Conservation (phyloP, 2,113 vertebrate species). For the Stigmatopora nigra region DNA sequence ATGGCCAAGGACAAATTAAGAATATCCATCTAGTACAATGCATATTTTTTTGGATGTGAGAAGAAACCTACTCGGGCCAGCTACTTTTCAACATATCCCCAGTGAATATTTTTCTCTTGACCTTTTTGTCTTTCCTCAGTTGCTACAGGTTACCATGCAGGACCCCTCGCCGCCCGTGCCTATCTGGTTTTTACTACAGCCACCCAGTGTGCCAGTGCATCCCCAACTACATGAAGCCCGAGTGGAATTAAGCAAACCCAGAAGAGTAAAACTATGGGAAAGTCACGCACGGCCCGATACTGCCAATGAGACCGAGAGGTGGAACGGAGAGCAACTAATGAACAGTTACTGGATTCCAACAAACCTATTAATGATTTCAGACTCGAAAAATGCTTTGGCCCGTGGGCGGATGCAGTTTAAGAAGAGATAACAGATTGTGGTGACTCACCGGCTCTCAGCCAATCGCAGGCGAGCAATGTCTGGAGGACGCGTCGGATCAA, state of each 20-base stretch:
- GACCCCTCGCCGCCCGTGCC: slow-evolving; percentile 47
- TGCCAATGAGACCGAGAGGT: background rate
- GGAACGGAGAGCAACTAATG: slow-evolving; percentile 12
- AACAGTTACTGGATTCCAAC: slow-evolving; percentile 21
- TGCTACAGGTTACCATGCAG: slow-evolving; percentile 67
- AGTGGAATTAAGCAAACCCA: slow-evolving; percentile 49
- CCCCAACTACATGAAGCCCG: slow-evolving; percentile 61
- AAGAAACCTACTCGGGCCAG: too few relatives aligned
- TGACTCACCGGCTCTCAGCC: slow-evolving; percentile 13
- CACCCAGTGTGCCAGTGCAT: slow-evolving; percentile 66
- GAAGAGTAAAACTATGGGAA: background rate
- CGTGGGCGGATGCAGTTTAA: slow-evolving; percentile 5
- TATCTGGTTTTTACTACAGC: slow-evolving; percentile 58
- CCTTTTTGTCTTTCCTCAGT: background rate
- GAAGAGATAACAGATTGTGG: slow-evolving; percentile 4
- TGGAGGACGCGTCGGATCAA: slow-evolving; percentile 12
- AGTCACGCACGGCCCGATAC: slow-evolving; percentile 7
- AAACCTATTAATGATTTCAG: slow-evolving; percentile 3
- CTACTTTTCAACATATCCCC: too few relatives aligned
- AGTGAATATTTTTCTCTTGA: background rate
- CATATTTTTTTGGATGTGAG: too few relatives aligned
- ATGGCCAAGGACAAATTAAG: too few relatives aligned
- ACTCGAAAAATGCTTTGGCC: background rate
- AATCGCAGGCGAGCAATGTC: slow-evolving; percentile 1
- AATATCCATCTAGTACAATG: too few relatives aligned